These are phyloP conservation scores for Eupithecia insigniata DNA, from an alignment of 2,888 invertebrate genomes.

Conservation along the genomic window DNA sequence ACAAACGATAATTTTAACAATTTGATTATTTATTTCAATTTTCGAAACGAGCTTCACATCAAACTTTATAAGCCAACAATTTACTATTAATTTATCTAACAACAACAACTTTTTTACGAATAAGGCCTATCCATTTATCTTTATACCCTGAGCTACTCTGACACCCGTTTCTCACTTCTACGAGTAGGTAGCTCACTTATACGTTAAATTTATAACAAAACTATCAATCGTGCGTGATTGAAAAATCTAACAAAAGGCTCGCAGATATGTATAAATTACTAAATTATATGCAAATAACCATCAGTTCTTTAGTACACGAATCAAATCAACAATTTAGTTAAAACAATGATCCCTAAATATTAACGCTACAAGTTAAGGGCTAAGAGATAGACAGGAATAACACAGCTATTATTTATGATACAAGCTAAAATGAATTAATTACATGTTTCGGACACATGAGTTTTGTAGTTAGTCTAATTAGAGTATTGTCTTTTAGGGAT, in stretches of 20 bases:
- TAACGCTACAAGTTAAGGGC: background rate
- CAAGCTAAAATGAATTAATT: background rate
- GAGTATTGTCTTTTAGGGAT: background rate
- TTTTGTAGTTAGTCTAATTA: background rate
- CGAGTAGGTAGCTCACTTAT: slow-evolving; percentile 43
- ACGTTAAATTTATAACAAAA: slow-evolving; percentile 40
- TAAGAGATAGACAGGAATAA: background rate
- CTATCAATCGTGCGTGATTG: slow-evolving; percentile 43
- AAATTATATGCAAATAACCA: slow-evolving; percentile 31
- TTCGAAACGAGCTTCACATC: slow-evolving; percentile 17
- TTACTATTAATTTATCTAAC: slow-evolving; percentile 63
- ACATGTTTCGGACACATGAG: background rate
- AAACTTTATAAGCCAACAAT: slow-evolving; percentile 57
- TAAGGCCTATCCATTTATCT: slow-evolving; percentile 64
- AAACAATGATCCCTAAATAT: background rate
- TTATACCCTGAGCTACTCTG: slow-evolving; percentile 52
- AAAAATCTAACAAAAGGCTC: slow-evolving; percentile 44
- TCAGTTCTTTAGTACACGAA: slow-evolving; percentile 41
- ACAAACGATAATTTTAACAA: slow-evolving; percentile 50
- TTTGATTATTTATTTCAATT: slow-evolving; percentile 47
- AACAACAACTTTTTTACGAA: slow-evolving; percentile 66
- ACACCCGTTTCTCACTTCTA: slow-evolving; percentile 42
- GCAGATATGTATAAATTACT: slow-evolving; percentile 47
- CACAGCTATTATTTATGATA: background rate
- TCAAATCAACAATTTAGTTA: background rate